Percentiles rank a stretch among this genome's conserved stretches.
Evolutionary conservation across 2,113 vertebrate genomes (phyloP).

Genomic region (Merops nubicus): DNA sequence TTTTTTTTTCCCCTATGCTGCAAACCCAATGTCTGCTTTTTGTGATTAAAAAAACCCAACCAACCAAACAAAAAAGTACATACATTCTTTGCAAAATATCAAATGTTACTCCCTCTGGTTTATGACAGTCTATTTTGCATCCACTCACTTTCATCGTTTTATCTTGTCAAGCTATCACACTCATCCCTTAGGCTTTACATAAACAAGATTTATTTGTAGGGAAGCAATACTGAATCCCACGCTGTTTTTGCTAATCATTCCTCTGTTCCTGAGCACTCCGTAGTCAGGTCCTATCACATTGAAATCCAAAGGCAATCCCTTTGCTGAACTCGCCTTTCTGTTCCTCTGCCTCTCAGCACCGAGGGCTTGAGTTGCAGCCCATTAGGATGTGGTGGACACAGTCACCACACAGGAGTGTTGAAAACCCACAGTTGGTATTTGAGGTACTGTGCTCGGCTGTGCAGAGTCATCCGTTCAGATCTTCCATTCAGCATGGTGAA

Average conservation of each 20-base stretch:
- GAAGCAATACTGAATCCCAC: neutral
- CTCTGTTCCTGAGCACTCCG: neutral
- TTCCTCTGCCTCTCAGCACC: neutral
- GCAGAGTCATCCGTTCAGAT: rapidly evolving
- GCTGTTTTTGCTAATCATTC: neutral
- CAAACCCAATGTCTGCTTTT: neutral
- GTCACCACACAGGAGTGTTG: neutral
- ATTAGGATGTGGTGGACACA: neutral
- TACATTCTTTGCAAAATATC: neutral
- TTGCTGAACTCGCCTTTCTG: neutral
- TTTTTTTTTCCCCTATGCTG: neutral
- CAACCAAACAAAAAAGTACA: neutral
- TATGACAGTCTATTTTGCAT: neutral
- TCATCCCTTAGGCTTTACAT: neutral
- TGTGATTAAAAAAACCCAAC: neutral
- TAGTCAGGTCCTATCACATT: rapidly evolving
- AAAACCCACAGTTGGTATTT: rapidly evolving
- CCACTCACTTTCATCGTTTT: neutral
- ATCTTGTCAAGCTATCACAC: neutral
- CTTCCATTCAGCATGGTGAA: neutral
- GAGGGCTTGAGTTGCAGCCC: neutral
- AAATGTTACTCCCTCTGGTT: neutral
- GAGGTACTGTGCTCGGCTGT: rapidly evolving
- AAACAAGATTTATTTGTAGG: neutral
- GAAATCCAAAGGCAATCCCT: neutral